Percentiles rank a stretch among this genome's conserved stretches.
These are phyloP conservation scores for Dromaius novaehollandiae DNA, from an alignment of 2,113 vertebrate genomes.

Conservation along the genomic window DNA sequence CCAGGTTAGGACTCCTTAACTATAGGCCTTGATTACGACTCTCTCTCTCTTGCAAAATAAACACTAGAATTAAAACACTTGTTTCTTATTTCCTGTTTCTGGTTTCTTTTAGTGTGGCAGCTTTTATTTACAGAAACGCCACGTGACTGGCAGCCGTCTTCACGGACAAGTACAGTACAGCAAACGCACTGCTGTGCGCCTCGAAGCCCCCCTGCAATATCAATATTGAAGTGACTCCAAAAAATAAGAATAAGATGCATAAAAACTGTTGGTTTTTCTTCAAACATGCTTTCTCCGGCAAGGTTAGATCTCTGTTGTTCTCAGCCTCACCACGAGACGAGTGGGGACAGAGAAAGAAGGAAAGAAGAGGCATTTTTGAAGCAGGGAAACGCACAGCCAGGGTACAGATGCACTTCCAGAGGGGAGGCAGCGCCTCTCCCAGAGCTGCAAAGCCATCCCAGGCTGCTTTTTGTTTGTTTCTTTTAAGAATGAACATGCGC, in stretches of 20 bases:
- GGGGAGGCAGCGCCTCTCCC: too few species aligned
- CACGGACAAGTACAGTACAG: fast-evolving
- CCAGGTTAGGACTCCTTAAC: neutral
- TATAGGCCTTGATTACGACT: neutral
- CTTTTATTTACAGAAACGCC: neutral
- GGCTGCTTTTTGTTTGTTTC: neutral
- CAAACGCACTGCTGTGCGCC: too few species aligned
- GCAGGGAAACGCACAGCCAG: neutral
- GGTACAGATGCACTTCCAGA: neutral
- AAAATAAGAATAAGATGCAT: neutral
- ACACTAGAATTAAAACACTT: neutral
- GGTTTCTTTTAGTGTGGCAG: neutral
- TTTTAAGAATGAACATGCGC: fast-evolving
- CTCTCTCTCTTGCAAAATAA: neutral
- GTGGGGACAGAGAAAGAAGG: neutral
- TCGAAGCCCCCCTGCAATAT: neutral
- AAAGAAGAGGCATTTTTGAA: too few species aligned
- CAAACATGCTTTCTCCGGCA: fast-evolving
- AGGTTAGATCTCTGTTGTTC: fast-evolving
- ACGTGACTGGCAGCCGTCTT: neutral
- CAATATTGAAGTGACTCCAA: neutral
- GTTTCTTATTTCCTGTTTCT: neutral
- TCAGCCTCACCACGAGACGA: fast-evolving
- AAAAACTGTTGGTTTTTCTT: neutral
- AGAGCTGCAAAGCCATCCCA: neutral